These are phyloP conservation scores for Meloidogyne hapla DNA, from an alignment of 1,140 invertebrate genomes.

Conservation along the genomic window DNA sequence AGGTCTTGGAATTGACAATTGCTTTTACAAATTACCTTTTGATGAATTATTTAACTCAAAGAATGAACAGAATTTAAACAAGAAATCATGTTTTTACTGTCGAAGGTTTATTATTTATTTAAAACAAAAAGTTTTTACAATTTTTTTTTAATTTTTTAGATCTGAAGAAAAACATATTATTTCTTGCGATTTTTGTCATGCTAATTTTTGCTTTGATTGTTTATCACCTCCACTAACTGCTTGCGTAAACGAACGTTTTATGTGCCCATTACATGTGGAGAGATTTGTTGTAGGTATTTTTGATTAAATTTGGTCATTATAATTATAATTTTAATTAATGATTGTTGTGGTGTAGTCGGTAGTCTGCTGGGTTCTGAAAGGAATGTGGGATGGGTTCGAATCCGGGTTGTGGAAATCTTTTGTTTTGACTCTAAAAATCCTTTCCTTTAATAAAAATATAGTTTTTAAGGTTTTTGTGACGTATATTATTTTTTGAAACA, in stretches of 20 bases:
- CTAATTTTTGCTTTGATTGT: conserved; percentile 87
- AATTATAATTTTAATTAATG: too few relatives aligned
- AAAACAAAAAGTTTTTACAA: neutral
- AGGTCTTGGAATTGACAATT: conserved; percentile 4
- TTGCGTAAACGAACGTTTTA: conserved; percentile 83
- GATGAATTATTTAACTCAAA: conserved; percentile 27
- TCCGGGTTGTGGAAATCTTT: too few relatives aligned
- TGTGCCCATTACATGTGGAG: conserved; percentile 94
- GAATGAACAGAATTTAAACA: conserved; percentile 6
- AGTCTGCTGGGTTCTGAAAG: neutral
- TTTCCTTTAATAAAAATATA: too few relatives aligned
- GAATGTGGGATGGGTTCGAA: too few relatives aligned
- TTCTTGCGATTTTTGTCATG: conserved; percentile 87
- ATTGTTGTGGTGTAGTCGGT: neutral
- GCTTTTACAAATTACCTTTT: conserved; percentile 34
- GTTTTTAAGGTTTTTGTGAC: too few relatives aligned
- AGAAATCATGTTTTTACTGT: conserved; percentile 32
- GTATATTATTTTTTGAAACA: too few relatives aligned
- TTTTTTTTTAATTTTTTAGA: conserved; percentile 65
- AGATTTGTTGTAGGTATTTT: conserved; percentile 71
- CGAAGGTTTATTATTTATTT: conserved; percentile 21
- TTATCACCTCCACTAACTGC: conserved; percentile 84
- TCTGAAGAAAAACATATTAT: conserved; percentile 79
- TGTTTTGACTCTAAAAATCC: too few relatives aligned
- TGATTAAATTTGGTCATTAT: neutral